phyloP scores from a whole-genome alignment of 2,113 vertebrate species.

The Apaloderma vittatum region DNA sequence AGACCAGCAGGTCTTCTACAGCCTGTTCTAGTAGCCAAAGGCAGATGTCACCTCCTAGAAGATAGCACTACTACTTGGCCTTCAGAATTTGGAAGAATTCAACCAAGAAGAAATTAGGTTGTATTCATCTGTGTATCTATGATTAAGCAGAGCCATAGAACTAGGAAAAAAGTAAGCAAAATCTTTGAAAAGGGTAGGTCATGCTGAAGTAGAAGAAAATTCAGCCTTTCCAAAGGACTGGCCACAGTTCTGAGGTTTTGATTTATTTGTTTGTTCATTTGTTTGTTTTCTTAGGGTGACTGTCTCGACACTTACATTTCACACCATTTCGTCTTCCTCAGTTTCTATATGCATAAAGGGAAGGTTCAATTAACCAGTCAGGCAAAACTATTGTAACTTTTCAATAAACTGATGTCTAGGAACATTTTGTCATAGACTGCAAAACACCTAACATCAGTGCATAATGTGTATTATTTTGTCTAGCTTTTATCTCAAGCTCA shows the following conservation, averaged over 20 bases:
- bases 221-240: background rate
- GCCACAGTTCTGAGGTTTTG: background rate
- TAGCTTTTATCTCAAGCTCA: background rate
- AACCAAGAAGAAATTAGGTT: background rate
- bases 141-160: background rate
- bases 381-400: background rate
- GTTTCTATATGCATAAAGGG: background rate
- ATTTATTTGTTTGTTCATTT: background rate
- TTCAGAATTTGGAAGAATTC: background rate
- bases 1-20: background rate
- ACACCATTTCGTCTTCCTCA: background rate
- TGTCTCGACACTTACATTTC: background rate
- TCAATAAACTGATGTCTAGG: background rate
- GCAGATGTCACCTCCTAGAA: background rate
- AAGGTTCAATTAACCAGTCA: background rate
- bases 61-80: background rate
- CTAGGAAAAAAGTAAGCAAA: background rate
- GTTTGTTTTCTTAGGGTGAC: background rate
- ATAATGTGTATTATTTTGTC: background rate
- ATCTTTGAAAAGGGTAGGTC: background rate
- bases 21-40: background rate
- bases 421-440: background rate
- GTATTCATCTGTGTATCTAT: background rate
- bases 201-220: background rate
- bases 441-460: background rate